phyloP scores from a whole-genome alignment of 2,888 invertebrate species.

The Pheosia tremula region DNA sequence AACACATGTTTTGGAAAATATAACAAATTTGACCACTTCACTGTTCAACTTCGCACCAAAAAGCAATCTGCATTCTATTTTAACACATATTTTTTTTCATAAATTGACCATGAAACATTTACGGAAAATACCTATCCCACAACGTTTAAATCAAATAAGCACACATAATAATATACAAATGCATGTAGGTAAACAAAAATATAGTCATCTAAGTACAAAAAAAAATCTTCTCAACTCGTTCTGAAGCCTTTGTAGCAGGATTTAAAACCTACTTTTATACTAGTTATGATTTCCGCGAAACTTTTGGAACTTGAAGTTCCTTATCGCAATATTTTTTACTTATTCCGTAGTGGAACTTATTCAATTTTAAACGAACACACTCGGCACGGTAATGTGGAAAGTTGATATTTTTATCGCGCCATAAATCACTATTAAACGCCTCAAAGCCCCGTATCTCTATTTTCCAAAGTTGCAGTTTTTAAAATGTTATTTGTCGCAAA shows the following conservation, averaged over 20 bases:
- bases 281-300: constrained; percentile 7
- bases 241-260: neutral
- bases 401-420: constrained; percentile 39
- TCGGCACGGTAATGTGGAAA: constrained; percentile 36
- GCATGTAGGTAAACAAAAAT: no score
- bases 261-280: neutral
- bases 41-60: no score
- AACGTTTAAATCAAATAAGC: no score
- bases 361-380: constrained; percentile 30
- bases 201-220: no score
- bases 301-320: constrained; percentile 2
- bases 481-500: constrained; percentile 46
- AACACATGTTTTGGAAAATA: no score
- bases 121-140: no score
- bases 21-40: no score
- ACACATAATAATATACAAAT: no score
- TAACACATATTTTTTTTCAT: no score
- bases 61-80: no score
- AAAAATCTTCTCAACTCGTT: neutral
- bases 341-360: constrained; percentile 28
- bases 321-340: constrained; percentile 34
- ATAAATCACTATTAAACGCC: constrained; percentile 45
- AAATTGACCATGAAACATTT: no score
- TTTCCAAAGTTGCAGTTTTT: constrained; percentile 46
- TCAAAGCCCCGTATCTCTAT: constrained; percentile 40